A percentile compares a stretch with the other conserved stretches of the same genome.
Conservation (phyloP, 1,140 invertebrate genomes). For the Triops longicaudatus region DNA sequence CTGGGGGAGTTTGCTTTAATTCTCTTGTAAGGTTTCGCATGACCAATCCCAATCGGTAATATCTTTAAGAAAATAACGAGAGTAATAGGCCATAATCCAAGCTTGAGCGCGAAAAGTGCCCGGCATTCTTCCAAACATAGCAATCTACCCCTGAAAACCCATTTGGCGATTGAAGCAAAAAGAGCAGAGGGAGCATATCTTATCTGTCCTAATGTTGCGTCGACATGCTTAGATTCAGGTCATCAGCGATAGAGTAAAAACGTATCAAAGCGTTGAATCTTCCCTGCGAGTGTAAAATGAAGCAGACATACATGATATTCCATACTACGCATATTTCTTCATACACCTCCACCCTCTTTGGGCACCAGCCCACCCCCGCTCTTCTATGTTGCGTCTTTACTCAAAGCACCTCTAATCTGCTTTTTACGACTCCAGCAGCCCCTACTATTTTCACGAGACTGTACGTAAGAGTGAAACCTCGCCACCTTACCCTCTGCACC, state of each 20-base stretch:
- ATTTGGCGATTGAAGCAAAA: conserved; percentile 3
- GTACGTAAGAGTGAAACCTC: neutral
- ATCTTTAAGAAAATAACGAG: neutral
- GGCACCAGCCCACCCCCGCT: neutral
- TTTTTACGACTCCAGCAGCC: conserved; percentile 3
- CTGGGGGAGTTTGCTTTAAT: neutral
- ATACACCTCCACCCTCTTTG: neutral
- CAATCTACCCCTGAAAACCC: neutral
- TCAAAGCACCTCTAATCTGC: conserved; percentile 7
- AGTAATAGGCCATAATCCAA: neutral
- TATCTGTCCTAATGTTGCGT: conserved; percentile 1
- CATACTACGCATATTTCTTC: conserved; percentile 3
- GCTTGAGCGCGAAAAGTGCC: neutral
- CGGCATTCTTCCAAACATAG: neutral
- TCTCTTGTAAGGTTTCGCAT: neutral
- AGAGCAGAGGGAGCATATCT: neutral
- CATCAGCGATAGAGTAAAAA: conserved; percentile 12
- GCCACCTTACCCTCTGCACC: neutral
- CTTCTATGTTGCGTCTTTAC: neutral
- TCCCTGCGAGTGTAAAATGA: neutral
- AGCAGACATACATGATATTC: neutral
- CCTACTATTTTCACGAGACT: neutral
- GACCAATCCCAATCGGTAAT: neutral
- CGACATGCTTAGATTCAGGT: neutral
- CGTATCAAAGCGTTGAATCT: conserved; percentile 15